Base-by-base conservation (phyloP, 1,140 invertebrate species). In the Glomeris maerens region DNA sequence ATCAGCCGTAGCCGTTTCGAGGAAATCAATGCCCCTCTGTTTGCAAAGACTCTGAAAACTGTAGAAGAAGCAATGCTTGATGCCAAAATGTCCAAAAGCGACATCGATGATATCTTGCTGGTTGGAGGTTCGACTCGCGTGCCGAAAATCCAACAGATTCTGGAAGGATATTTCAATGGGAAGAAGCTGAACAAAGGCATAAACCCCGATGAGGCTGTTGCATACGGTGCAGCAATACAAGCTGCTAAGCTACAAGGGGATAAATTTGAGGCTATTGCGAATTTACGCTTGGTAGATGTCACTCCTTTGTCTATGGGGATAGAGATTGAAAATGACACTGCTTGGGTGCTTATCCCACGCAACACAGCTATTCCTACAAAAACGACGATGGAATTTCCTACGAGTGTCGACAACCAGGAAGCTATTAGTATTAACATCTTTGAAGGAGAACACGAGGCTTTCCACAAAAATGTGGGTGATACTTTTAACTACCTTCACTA, bases 391-490 rank as follows among this genome's bases (percentile, higher is more conserved):
- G 47, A 41, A n/a, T 64, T 64, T 54, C 58, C 59, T 2, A 64
- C 62, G 10, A 63, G 61, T 41, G 70, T 59, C 1, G 61, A 64
- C 51, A 71, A 71, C 50, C 69, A 71, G 51, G 58, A 63, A 3
- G 64, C 52, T 36, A 66, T 71, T 1, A 55, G 50, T 25, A 66
- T 64, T 38, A 50, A 63, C 69, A 22, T 71, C 68, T 92, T 81
- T 61, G 87, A 93, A 71, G 89, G 88, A n/a, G 87, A 92, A 68
- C 77, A 86, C 59, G 82, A 84, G 23, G 89, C n/a, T n/a, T n/a
- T n/a, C n/a, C n/a, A n/a, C n/a, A n/a, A n/a, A n/a, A n/a, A n/a
- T n/a, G n/a, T n/a, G n/a, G n/a, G n/a, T n/a, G n/a, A n/a, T n/a
- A n/a, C n/a, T n/a, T n/a, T n/a, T n/a, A n/a, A n/a, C n/a, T n/a